Conservation (phyloP, 1,140 invertebrate genomes). For the Aricia agestis region DNA sequence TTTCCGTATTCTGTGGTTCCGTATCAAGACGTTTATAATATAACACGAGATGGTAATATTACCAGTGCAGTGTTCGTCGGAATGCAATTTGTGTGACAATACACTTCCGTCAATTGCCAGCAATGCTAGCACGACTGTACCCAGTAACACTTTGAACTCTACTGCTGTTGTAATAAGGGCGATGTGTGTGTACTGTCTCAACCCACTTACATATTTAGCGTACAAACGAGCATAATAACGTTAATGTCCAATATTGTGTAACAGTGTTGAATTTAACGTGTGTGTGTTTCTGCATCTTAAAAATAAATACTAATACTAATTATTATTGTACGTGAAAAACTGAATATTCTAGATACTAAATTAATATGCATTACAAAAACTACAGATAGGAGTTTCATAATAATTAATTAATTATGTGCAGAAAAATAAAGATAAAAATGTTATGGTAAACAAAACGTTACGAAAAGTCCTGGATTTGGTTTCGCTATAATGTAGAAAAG, state of each 20-base stretch:
- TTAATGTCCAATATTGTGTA: conserved; percentile 3
- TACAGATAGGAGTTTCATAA: no score
- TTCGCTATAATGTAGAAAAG: no score
- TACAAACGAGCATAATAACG: conserved; percentile 4
- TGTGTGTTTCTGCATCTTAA: neutral
- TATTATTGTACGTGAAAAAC: neutral
- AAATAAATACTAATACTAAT: neutral
- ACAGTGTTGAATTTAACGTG: neutral
- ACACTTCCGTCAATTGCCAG: conserved; percentile 25
- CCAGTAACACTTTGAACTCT: neutral
- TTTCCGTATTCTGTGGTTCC: no score
- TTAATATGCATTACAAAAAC: no score
- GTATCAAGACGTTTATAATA: neutral
- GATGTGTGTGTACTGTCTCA: neutral
- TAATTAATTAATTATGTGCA: no score
- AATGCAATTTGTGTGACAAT: conserved; percentile 26
- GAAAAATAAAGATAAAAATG: no score
- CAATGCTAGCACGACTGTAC: neutral
- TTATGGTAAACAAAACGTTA: no score
- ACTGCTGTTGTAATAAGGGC: neutral
- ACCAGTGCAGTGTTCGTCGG: conserved; percentile 5
- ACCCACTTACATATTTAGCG: conserved; percentile 9
- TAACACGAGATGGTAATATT: conserved; percentile 3
- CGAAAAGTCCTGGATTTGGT: no score
- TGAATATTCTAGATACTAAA: neutral